These are phyloP conservation scores for Sciaenops ocellatus DNA, from an alignment of 2,797 vertebrate genomes.

Conservation along the genomic window DNA sequence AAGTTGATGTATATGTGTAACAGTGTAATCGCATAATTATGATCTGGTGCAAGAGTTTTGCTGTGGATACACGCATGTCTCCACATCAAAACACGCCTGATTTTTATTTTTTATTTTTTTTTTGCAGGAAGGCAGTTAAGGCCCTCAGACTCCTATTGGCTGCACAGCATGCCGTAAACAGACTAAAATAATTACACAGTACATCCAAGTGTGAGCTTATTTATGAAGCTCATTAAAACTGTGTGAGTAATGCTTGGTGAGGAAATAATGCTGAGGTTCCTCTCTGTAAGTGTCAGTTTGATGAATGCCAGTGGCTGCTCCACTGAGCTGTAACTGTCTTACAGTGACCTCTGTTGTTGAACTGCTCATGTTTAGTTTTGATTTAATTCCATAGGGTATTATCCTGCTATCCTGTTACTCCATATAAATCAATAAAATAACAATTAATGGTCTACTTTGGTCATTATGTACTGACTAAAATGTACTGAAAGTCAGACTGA, in stretches of 20 bases:
- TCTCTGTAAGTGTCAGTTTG: background rate
- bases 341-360: slow-evolving; percentile 22
- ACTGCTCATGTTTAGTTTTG: background rate
- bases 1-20: slow-evolving; percentile 13
- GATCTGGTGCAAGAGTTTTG: slow-evolving; percentile 27
- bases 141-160: background rate
- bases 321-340: slow-evolving; percentile 1
- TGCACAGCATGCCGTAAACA: background rate
- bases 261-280: background rate
- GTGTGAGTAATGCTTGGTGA: slow-evolving; percentile 1
- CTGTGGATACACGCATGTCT: slow-evolving; percentile 12
- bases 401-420: background rate
- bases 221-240: slow-evolving; percentile 19
- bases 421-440: background rate
- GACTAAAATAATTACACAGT: background rate
- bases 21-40: slow-evolving; percentile 17
- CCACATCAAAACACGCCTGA: slow-evolving; percentile 33
- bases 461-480: background rate
- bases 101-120: background rate
- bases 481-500: background rate
- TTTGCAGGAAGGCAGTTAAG: background rate
- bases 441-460: background rate
- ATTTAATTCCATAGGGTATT: background rate
- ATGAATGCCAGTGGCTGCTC: background rate
- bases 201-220: background rate